Base-by-base conservation (phyloP, 2,113 vertebrate species). In the Microcebus murinus region DNA sequence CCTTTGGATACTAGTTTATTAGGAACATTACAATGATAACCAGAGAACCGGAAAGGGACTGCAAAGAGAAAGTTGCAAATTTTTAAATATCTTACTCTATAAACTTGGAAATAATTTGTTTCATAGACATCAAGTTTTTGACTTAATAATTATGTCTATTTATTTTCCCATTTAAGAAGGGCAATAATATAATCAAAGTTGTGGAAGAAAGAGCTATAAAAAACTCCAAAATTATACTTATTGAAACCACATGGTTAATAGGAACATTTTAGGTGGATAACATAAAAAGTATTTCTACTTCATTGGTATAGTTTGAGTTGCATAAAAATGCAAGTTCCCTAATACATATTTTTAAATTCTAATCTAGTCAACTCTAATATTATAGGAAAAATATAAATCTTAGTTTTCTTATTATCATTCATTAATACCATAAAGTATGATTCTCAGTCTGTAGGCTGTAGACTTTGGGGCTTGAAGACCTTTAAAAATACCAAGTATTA, bases 1-100 rank as follows among this genome's bases (percentile, higher is more conserved):
- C 98, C 97, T 97, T 98, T 99, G 98, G 98, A 98, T 98, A 98
- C 98, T 99, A 98, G 98, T 98, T 98, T 98, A 98, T 98, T 97
- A 98, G 98, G 98, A 99, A 99, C 98, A 99, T 99, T 98, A 98
- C 98, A 99, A 98, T 99, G 99, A 99, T 99, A 99, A 99, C 98
- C 98, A 98, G 94, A 98, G 97, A 96, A 98, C 98, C 97, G 96
- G 98, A 99, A 99, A 99, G 98, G 98, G 99, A 99, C 98, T 98
- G 98, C 98, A 99, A 99, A 98, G 98, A 84, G 20, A 79, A 79
- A 67, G 34, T 25, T 39, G 57, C 11, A 55, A 86, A 36, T 31
- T 55, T 85, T 94, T 95, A 55, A 23, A 55, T 52, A 50, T 57
- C 45, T 45, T 29, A 21, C 45, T 86, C 13, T 42, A 7, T 25